phyloP scores from a whole-genome alignment of 2,888 invertebrate species.

The Acanthosepion esculentum region DNA sequence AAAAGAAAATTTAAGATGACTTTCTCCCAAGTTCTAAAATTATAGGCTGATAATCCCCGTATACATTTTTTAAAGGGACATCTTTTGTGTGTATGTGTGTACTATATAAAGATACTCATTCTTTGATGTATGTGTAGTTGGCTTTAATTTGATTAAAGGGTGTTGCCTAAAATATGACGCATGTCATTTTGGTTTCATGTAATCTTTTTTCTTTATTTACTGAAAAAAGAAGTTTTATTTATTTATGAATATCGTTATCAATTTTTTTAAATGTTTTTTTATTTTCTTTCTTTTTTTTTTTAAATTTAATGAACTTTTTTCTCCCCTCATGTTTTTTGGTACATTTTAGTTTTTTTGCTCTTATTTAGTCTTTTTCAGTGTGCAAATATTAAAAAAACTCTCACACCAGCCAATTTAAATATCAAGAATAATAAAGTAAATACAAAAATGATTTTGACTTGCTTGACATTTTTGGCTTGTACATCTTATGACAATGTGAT shows the following conservation, averaged over 20 bases:
- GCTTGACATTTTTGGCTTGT: neutral
- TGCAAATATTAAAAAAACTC: neutral
- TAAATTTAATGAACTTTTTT: neutral
- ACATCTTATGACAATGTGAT: neutral
- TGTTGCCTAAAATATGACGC: constrained; percentile 18
- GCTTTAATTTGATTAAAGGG: neutral
- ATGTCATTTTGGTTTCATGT: neutral
- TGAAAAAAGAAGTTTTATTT: neutral
- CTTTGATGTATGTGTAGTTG: too few relatives aligned
- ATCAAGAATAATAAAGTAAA: neutral
- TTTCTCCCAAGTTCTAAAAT: too few relatives aligned
- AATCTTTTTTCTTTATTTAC: neutral
- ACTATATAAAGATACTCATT: too few relatives aligned
- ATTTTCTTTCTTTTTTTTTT: neutral
- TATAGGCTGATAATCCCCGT: too few relatives aligned
- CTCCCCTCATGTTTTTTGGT: neutral
- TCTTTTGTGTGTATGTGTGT: too few relatives aligned
- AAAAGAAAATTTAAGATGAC: too few relatives aligned
- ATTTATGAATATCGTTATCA: neutral
- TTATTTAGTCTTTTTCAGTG: neutral
- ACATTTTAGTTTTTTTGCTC: neutral
- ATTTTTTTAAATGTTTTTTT: neutral
- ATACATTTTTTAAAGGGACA: too few relatives aligned
- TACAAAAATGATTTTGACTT: neutral
- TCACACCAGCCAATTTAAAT: neutral